Conservation (phyloP, 1,140 invertebrate genomes). For the Helicoverpa zea region DNA sequence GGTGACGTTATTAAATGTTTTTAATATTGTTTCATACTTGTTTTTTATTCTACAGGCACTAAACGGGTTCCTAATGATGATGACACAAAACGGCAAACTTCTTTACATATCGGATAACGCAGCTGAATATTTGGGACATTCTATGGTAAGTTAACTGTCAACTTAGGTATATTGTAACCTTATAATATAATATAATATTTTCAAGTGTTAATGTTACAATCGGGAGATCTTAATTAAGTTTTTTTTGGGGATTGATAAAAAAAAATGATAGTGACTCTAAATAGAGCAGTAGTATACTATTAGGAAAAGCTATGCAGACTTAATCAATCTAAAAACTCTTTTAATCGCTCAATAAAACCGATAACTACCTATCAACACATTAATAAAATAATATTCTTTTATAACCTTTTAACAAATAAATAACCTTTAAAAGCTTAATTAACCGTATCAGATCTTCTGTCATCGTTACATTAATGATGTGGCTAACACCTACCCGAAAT, state of each 20-base stretch:
- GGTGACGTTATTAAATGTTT: slow-evolving; percentile 31
- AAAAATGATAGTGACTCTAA: too few species aligned
- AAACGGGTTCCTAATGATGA: slow-evolving; percentile 99
- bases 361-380: too few species aligned
- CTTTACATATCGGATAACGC: slow-evolving; percentile 99
- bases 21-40: slow-evolving; percentile 36
- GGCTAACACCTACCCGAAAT: not conserved
- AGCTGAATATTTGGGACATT: slow-evolving; percentile 99
- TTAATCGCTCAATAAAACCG: too few species aligned
- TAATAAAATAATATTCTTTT: too few species aligned
- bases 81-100: slow-evolving; percentile 99
- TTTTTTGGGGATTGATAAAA: too few species aligned
- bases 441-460: slow-evolving; percentile 9
- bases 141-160: slow-evolving; percentile 93
- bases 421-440: not conserved
- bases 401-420: not conserved
- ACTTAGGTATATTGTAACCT: too few species aligned
- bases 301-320: too few species aligned
- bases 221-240: too few species aligned
- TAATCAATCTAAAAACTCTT: too few species aligned
- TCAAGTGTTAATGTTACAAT: too few species aligned
- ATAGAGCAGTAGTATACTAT: too few species aligned
- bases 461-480: not conserved
- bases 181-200: too few species aligned
- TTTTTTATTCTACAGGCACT: slow-evolving; percentile 92